Conservation (phyloP, 2,888 invertebrate genomes). For the Chaetoderma sp. region DNA sequence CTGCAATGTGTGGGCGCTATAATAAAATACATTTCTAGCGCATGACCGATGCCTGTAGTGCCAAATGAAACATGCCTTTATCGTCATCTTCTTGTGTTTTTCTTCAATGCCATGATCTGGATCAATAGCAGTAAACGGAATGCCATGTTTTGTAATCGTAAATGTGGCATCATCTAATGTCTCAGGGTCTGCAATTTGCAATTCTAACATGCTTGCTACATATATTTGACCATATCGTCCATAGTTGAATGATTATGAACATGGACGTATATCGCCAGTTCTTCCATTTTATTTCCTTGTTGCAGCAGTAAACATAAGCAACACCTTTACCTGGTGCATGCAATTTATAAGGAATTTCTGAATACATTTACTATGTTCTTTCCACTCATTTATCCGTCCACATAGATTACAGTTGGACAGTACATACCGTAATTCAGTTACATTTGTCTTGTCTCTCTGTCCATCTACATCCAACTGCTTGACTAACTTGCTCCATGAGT, state of each 20-base stretch:
- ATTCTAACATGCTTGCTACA: neutral
- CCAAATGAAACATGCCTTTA: too few species aligned
- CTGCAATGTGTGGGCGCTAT: too few species aligned
- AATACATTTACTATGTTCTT: neutral
- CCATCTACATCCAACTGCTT: too few species aligned
- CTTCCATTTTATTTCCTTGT: neutral
- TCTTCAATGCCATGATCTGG: too few species aligned
- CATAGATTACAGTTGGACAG: too few species aligned
- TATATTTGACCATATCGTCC: neutral
- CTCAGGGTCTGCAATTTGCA: conserved; percentile 6
- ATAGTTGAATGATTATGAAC: neutral
- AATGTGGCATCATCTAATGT: neutral
- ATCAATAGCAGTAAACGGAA: too few species aligned
- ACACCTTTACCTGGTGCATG: neutral
- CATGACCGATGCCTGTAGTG: too few species aligned
- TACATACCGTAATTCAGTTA: too few species aligned
- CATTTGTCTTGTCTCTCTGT: too few species aligned
- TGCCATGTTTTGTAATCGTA: neutral
- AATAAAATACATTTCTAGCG: too few species aligned
- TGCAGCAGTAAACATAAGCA: neutral
- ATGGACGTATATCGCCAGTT: neutral
- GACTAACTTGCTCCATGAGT: too few species aligned
- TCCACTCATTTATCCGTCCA: neutral
- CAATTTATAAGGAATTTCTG: neutral
- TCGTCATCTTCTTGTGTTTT: too few species aligned